These are phyloP conservation scores for Eptatretus atami DNA, from an alignment of 2,797 vertebrate species.

Conservation along the genomic window DNA sequence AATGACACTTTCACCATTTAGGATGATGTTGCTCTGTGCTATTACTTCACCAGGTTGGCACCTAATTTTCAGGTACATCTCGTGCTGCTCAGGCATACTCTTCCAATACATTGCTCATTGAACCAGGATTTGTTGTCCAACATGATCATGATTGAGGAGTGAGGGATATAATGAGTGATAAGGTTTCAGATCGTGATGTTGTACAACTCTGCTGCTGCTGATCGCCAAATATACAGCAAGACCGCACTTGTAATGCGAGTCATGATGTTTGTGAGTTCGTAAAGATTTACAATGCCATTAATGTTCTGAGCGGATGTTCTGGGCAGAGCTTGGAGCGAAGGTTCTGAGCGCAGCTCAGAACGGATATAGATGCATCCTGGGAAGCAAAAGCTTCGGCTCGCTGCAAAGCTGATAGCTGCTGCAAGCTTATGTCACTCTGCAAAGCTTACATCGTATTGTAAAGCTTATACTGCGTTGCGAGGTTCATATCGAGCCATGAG, in stretches of 20 bases:
- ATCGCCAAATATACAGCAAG: neutral
- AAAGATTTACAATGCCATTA: too few species aligned
- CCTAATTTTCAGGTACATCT: neutral
- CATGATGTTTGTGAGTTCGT: neutral
- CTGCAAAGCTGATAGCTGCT: too few species aligned
- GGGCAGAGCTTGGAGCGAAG: too few species aligned
- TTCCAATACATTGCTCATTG: neutral
- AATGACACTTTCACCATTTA: neutral
- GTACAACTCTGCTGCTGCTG: neutral
- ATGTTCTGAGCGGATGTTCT: too few species aligned
- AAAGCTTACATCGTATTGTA: too few species aligned
- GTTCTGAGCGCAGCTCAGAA: too few species aligned
- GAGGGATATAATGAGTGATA: conserved; percentile 1
- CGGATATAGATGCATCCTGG: too few species aligned
- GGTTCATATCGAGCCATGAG: too few species aligned
- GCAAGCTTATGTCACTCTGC: too few species aligned
- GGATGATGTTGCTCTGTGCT: neutral
- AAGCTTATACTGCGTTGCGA: too few species aligned
- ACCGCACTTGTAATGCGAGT: neutral
- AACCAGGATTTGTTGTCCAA: neutral
- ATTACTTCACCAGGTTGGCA: neutral
- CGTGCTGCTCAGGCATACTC: neutral
- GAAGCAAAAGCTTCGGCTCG: too few species aligned
- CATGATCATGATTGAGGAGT: neutral
- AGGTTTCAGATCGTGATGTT: neutral